Base-by-base conservation (phyloP, 2,888 invertebrate species). In the Tetragnatha montana region DNA sequence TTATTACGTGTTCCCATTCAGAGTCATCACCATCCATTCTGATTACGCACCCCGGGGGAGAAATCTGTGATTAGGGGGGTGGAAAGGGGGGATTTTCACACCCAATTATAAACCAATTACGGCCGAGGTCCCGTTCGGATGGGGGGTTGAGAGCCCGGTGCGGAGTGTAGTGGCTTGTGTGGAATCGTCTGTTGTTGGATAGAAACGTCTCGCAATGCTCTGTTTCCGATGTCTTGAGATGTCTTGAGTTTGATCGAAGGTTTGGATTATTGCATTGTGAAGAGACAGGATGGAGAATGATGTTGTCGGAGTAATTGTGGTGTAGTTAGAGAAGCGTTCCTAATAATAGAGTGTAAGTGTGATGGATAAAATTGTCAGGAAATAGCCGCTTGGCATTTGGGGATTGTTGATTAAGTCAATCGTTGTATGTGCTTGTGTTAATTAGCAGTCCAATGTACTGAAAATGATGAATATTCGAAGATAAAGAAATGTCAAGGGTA, bases 31-130 rank as follows among this genome's bases (percentile, higher is more conserved):
- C 88, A 89, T 84, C 80, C 49, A 89, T 84, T 74, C 79, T 78
- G 88, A 89, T 89, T 89, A 89, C 73, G 50, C 75, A 22, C n/a
- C 88, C 84, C 51, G 80, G 19, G 88, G 88, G 88, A 73, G 60
- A 81, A 89, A 79, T 78, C 84, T 80, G 74, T 84, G 84, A 84
- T 89, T 89, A 81, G 80, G 70, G 51, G 84, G 82, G 60, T 6
- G n/a, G 68, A 70, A 88, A 83, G 74, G 69, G 80, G 81, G 60
- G 84, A 84, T 89, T 84, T 89, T 89, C 88, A 89, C 88, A 89
- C 88, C 84, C 88, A 89, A 89, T 89, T 89, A 89, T 89, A 89
- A 84, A 89, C 88, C 88, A 89, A 89, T 89, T 89, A 89, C 74
- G 80, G 82, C 51, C 10, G 68, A 21, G 81, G 68, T 88, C 81